Base-by-base conservation (phyloP, 2,113 vertebrate genomes). In the Ptilorrhoa leucosticta region DNA sequence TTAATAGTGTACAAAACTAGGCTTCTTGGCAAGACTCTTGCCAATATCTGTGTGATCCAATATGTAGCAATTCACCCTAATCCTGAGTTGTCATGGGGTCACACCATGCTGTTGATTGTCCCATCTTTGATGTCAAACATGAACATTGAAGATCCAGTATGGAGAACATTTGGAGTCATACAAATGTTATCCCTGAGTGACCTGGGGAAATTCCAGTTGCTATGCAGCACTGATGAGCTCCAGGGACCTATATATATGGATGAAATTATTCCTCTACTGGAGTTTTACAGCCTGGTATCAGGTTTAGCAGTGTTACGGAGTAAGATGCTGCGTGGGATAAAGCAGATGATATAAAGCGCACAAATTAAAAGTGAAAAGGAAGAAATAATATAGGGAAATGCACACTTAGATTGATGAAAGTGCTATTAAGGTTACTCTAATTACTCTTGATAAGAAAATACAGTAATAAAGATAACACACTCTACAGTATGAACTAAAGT, bases 1-100 rank as follows among this genome's bases (percentile, higher is more conserved):
- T 24, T 42, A 28, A 6, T 6, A 31, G 23, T 9, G 14, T 44
- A 30, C 65, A 54, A 35, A 73, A 28, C 26, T 16, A 15, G 31
- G 17, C 8, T 77, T 37, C 33, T 44, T 40, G 39, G 57, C 45
- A 50, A 39, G 77, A 42, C 42, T 37, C 31, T 33, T 42, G 19
- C 18, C 2, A 4, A 11, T 51, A 31, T 6, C n/a, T 7, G 1
- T 21, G 37, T 23, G 35, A 75, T 27, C 27, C 1, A 1, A 7
- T 11, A 14, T 0, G 5, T 5, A 21, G 39, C 35, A 40, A 33
- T 79, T 75, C 6, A 11, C 70, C 57, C 65, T 47, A 0, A 56
- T 58, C 56, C 42, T 40, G 20, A 60, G 75, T 19, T 72, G 61
- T 45, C 12, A 0, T 8, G 16, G 39, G 26, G 30, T 71, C 31